Evolutionary conservation across 2,888 invertebrate species (phyloP).

Genomic region (Cantharis rustica): DNA sequence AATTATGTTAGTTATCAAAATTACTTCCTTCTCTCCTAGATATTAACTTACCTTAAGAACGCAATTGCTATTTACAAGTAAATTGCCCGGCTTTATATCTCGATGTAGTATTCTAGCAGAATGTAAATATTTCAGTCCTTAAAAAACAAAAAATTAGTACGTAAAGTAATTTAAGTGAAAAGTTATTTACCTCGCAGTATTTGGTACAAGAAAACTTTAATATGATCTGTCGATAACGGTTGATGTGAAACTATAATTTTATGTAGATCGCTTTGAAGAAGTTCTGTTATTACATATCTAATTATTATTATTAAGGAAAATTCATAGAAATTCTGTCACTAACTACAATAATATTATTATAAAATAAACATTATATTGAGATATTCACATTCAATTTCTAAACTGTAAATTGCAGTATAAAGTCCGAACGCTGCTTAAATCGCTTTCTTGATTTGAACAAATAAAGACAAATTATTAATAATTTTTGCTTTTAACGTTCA

Average conservation of each 20-base stretch:
- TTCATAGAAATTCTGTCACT: neutral
- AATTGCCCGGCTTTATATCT: conserved; percentile 98
- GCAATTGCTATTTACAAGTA: conserved; percentile 99
- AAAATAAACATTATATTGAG: no score
- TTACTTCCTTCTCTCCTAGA: neutral
- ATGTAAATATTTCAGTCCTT: conserved; percentile 97
- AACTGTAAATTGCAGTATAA: no score
- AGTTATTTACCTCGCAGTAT: conserved; percentile 88
- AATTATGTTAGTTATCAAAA: neutral
- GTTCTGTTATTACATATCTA: conserved; percentile 99
- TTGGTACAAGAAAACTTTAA: conserved; percentile 99
- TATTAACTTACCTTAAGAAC: conserved; percentile 79
- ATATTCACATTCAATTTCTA: no score
- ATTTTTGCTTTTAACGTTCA: no score
- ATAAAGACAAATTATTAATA: no score
- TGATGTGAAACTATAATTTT: conserved; percentile 99
- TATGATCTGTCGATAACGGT: conserved; percentile 98
- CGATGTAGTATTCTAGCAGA: conserved; percentile 97
- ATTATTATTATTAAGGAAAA: conserved; percentile 40
- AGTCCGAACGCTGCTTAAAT: no score
- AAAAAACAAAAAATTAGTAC: conserved; percentile 44
- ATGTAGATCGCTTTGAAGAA: conserved; percentile 99
- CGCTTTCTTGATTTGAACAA: no score
- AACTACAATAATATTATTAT: no score
- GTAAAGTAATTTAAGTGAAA: no score